These are phyloP conservation scores for Pachycephus smyrnensis DNA, from an alignment of 2,888 invertebrate species.

Conservation along the genomic window DNA sequence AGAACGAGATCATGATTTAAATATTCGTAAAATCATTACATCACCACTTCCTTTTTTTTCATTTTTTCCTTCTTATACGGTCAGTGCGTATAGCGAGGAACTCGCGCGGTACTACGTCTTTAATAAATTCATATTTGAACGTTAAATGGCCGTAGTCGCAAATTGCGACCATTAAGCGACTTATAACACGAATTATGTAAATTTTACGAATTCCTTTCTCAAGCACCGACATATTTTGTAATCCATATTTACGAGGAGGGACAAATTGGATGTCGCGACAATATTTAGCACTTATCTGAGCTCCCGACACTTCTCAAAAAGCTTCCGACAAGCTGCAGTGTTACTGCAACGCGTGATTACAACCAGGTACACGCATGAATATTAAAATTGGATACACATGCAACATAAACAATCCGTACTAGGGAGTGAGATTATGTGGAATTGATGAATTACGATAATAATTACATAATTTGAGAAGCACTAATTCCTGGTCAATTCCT, in stretches of 20 bases:
- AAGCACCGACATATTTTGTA: not conserved
- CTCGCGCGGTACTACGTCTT: not conserved
- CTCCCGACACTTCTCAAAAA: not conserved
- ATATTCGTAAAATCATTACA: conserved; percentile 1
- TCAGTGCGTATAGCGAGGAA: too few species aligned
- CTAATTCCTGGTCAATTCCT: not conserved
- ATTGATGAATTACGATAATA: not conserved
- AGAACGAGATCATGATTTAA: not conserved
- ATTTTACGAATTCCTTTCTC: not conserved
- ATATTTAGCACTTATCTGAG: not conserved
- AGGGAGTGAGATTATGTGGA: not conserved
- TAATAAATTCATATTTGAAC: not conserved
- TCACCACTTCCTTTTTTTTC: not conserved
- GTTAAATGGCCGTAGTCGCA: not conserved
- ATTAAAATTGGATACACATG: not conserved
- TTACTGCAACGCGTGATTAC: not conserved
- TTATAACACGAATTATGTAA: not conserved
- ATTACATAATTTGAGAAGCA: not conserved
- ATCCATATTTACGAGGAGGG: not conserved
- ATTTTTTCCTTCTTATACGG: not conserved
- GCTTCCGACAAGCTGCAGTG: not conserved
- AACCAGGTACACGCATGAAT: not conserved
- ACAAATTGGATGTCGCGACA: not conserved
- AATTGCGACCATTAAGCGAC: not conserved
- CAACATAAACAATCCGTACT: not conserved